phyloP scores from a whole-genome alignment of 1,140 invertebrate genomes.

The Maconellicoccus hirsutus region DNA sequence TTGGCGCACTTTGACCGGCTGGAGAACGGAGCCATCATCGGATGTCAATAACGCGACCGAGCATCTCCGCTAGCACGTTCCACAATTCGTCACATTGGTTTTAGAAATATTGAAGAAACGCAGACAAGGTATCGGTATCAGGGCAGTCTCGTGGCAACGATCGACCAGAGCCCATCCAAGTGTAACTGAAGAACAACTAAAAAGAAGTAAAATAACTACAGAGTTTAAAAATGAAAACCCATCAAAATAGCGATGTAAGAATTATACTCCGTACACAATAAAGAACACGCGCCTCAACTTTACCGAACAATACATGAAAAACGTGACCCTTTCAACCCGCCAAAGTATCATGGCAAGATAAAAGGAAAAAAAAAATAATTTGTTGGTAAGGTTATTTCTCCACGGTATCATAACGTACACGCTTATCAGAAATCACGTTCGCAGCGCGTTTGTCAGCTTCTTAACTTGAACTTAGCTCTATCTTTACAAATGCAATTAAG shows the following conservation, averaged over 20 bases:
- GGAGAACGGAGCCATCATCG: not conserved
- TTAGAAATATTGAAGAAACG: conserved; percentile 19
- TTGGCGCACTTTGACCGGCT: conserved; percentile 13
- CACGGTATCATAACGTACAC: conserved; percentile 21
- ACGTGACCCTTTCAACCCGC: conserved; percentile 20
- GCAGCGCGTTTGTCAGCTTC: conserved; percentile 19
- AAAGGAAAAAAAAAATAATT: conserved; percentile 17
- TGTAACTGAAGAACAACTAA: conserved; percentile 6
- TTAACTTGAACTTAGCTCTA: conserved; percentile 21
- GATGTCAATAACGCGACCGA: conserved; percentile 18
- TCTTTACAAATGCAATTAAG: conserved; percentile 21
- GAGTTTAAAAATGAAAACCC: conserved; percentile 9
- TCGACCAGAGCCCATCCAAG: conserved; percentile 13
- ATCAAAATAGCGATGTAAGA: conserved; percentile 20
- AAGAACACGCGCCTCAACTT: conserved; percentile 20
- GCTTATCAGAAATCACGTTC: conserved; percentile 17
- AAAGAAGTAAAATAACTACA: conserved; percentile 11
- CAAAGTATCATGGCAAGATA: not conserved
- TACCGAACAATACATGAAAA: conserved; percentile 16
- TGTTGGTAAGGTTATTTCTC: conserved; percentile 19
- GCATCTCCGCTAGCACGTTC: conserved; percentile 23
- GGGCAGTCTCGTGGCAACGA: conserved; percentile 18
- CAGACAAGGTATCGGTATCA: conserved; percentile 15
- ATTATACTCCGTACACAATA: conserved; percentile 10
- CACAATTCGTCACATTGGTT: conserved; percentile 26